Conservation (phyloP, 2,888 invertebrate genomes). For the Megalurothrips usitatus region DNA sequence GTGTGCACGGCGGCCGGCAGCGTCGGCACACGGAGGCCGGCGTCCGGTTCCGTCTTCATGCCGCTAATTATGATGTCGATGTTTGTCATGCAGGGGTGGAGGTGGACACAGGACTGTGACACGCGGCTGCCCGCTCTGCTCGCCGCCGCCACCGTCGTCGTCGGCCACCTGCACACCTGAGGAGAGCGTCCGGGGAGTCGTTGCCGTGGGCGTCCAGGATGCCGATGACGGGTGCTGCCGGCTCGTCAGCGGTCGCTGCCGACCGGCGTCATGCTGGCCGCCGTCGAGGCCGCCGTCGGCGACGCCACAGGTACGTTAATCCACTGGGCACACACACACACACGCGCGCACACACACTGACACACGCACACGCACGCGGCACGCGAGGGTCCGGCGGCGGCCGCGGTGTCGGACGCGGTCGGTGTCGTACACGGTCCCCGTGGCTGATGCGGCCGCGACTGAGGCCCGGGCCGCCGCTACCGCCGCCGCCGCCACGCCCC, state of each 20-base stretch:
- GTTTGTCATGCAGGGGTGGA: no score
- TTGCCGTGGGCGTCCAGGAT: conserved; percentile 17
- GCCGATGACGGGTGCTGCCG: background rate
- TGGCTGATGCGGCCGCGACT: background rate
- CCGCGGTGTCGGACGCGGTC: background rate
- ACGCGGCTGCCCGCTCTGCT: no score
- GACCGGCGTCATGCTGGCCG: background rate
- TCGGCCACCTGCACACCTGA: conserved; percentile 9
- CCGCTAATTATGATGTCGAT: no score
- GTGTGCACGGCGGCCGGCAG: no score
- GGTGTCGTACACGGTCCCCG: background rate
- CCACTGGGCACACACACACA: background rate
- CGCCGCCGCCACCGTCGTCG: no score
- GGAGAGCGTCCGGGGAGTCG: background rate
- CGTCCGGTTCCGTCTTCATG: no score
- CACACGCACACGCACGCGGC: background rate
- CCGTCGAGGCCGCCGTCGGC: background rate
- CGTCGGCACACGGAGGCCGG: no score
- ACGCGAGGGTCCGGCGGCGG: background rate
- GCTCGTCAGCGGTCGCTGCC: background rate
- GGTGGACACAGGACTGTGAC: no score
- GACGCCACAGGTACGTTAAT: background rate
- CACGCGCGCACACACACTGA: background rate
- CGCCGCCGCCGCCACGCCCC: background rate
- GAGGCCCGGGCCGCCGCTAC: background rate